Conservation (phyloP, 2,113 vertebrate species). For the Cinclus mexicanus region DNA sequence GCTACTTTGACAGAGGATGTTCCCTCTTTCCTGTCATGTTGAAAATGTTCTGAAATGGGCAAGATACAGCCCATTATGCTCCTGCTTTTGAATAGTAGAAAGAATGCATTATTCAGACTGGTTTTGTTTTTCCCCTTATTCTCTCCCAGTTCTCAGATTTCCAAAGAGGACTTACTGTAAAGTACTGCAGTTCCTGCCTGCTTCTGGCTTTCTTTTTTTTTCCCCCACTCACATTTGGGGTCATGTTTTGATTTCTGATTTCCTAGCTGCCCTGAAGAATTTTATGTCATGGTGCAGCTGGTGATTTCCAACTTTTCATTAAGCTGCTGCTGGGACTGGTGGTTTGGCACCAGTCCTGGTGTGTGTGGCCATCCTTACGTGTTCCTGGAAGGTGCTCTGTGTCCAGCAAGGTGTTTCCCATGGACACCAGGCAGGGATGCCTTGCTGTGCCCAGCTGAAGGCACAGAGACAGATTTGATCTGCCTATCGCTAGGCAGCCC, state of each 20-base stretch:
- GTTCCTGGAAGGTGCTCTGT: background rate
- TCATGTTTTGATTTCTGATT: conserved; percentile 1
- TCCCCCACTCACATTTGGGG: background rate
- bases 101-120: background rate
- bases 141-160: background rate
- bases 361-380: accelerated
- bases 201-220: background rate
- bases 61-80: background rate
- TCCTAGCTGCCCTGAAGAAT: background rate
- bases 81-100: conserved; percentile 11
- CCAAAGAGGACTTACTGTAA: background rate
- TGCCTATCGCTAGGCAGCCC: background rate
- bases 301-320: background rate
- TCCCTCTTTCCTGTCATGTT: conserved; percentile 15
- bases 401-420: background rate
- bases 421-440: background rate
- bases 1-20: conserved; percentile 20
- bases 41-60: background rate
- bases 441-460: background rate
- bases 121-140: background rate
- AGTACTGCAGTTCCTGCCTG: background rate
- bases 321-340: background rate
- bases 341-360: background rate
- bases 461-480: background rate
- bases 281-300: background rate